phyloP scores from a whole-genome alignment of 1,140 invertebrate genomes.

The Galleria mellonella region DNA sequence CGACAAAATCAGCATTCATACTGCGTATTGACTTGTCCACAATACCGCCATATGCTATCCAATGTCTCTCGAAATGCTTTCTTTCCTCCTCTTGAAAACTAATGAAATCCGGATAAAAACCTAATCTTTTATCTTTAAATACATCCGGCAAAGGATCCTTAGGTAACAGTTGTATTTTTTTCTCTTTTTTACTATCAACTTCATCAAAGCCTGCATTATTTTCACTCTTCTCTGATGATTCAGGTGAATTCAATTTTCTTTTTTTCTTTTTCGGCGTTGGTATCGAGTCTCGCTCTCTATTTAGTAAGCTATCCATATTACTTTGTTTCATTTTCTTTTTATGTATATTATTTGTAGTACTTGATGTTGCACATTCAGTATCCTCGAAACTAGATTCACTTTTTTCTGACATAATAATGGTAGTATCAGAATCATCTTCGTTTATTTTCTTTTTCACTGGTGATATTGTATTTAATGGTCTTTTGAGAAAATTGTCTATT shows the following conservation, averaged over 20 bases:
- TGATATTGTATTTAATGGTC: conserved; percentile 5
- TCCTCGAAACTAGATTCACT: neutral
- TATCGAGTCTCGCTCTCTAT: conserved; percentile 6
- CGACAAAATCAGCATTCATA: conserved; percentile 64
- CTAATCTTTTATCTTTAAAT: conserved; percentile 49
- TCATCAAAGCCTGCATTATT: conserved; percentile 12
- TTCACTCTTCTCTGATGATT: neutral
- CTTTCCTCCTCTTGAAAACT: conserved; percentile 48
- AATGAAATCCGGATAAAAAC: conserved; percentile 63
- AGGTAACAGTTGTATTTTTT: conserved; percentile 23
- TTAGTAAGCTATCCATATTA: conserved; percentile 29
- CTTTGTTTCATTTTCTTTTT: neutral
- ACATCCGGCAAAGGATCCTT: conserved; percentile 55
- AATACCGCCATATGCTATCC: conserved; percentile 72
- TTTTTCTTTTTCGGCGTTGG: conserved; percentile 8
- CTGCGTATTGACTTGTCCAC: conserved; percentile 52
- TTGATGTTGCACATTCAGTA: no score
- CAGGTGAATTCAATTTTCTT: neutral
- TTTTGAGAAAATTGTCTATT: conserved; percentile 30
- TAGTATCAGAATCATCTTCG: conserved; percentile 10
- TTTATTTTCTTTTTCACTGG: conserved; percentile 12
- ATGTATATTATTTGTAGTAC: no score
- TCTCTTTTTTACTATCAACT: conserved; percentile 11
- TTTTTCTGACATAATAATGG: conserved; percentile 9
- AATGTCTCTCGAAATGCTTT: conserved; percentile 63